Evolutionary conservation across 2,113 vertebrate species (phyloP).

Genomic region (Fukomys damarensis): DNA sequence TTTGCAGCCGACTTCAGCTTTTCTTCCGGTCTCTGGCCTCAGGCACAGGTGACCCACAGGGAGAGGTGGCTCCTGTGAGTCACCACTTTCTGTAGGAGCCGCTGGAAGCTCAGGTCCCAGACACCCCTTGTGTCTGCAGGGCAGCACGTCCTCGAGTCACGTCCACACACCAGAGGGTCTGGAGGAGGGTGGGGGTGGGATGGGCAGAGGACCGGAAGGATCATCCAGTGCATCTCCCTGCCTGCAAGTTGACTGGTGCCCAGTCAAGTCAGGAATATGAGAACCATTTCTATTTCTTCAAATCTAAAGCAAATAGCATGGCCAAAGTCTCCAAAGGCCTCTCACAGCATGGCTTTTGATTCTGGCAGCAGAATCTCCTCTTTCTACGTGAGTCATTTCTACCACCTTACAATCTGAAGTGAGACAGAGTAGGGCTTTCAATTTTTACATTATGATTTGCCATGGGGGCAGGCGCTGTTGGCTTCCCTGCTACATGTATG

Average conservation of each 20-base stretch:
- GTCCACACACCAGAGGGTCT: not conserved
- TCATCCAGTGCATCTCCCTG: not conserved
- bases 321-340: not conserved
- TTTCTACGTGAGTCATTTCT: not conserved
- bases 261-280: not conserved
- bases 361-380: not conserved
- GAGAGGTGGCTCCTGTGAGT: not conserved
- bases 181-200: too few relatives aligned
- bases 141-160: not conserved
- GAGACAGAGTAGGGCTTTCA: not conserved
- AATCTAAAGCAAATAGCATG: not conserved
- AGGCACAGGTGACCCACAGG: not conserved
- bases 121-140: not conserved
- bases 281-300: not conserved
- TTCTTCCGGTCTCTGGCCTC: not conserved
- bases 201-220: not conserved
- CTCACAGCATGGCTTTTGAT: accelerated
- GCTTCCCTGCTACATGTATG: not conserved
- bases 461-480: not conserved
- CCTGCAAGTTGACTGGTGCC: not conserved
- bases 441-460: not conserved
- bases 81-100: not conserved
- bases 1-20: not conserved
- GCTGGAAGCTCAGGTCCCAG: not conserved
- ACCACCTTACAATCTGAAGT: not conserved